Evolutionary conservation across 2,888 invertebrate genomes (phyloP).

Genomic region (Caenorhabditis zanzibari): DNA sequence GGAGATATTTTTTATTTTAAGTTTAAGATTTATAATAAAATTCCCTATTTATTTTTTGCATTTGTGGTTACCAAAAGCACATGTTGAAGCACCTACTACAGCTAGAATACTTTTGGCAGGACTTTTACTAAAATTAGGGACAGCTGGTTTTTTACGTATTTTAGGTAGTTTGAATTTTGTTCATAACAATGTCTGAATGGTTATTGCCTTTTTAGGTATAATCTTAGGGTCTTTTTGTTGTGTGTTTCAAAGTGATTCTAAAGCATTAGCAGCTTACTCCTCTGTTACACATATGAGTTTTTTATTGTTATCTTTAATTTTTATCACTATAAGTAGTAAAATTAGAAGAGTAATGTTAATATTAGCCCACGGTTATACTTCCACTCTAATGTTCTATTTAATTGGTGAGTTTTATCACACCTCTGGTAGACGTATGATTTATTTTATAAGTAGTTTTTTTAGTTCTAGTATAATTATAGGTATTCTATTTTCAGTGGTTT

Average conservation of each 20-base stretch:
- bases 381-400: constrained; percentile 74
- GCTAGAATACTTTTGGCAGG: constrained; percentile 78
- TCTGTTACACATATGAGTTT: constrained; percentile 74
- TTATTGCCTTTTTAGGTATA: constrained; percentile 74
- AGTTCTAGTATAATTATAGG: constrained; percentile 71
- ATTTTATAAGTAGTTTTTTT: constrained; percentile 76
- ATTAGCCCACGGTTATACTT: constrained; percentile 74
- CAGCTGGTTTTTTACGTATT: constrained; percentile 77
- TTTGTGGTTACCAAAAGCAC: constrained; percentile 82
- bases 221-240: constrained; percentile 74
- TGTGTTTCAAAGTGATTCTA: constrained; percentile 77
- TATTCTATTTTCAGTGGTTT: constrained; percentile 71
- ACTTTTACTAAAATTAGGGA: constrained; percentile 76
- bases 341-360: constrained; percentile 71
- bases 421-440: constrained; percentile 71
- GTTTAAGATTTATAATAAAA: constrained; percentile 72
- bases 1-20: constrained; percentile 75
- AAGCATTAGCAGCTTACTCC: constrained; percentile 75
- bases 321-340: constrained; percentile 70
- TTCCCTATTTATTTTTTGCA: constrained; percentile 86
- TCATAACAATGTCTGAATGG: constrained; percentile 71
- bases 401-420: constrained; percentile 75
- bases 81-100: constrained; percentile 79
- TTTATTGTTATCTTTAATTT: constrained; percentile 69
- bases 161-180: constrained; percentile 73